Conservation (phyloP, 2,113 vertebrate species). For the Colinus virginianus region DNA sequence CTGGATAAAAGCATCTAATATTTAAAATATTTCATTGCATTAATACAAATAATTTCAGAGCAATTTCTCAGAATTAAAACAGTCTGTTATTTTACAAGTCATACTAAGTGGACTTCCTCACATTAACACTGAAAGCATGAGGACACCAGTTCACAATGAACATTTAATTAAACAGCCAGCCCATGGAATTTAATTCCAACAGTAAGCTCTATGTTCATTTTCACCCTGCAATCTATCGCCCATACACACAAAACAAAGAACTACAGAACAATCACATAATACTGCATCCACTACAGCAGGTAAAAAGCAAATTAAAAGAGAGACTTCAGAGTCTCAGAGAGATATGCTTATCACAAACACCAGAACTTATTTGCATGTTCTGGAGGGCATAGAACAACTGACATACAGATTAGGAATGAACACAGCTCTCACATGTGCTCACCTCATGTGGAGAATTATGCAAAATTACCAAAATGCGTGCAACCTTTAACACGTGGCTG, state of each 20-base stretch:
- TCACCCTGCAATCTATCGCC: background rate
- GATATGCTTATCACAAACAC: background rate
- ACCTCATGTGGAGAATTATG: background rate
- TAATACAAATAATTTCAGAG: background rate
- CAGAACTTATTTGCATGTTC: background rate
- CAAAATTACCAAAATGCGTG: background rate
- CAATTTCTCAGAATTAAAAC: background rate
- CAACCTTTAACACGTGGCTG: background rate
- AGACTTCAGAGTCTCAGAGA: accelerated
- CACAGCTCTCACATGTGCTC: background rate
- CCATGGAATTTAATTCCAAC: background rate
- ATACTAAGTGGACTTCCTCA: background rate
- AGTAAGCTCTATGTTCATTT: background rate
- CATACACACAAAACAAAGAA: accelerated
- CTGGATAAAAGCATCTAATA: background rate
- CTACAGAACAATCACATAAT: background rate
- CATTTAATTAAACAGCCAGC: background rate
- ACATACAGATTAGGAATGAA: background rate
- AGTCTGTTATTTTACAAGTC: background rate
- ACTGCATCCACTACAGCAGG: background rate
- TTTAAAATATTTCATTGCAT: background rate
- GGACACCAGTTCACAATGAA: background rate
- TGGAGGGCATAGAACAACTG: background rate
- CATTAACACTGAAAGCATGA: background rate
- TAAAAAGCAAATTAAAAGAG: background rate